A percentile compares a stretch with the other conserved stretches of the same genome.
phyloP scores from a whole-genome alignment of 2,797 vertebrate genomes.

The Parambassis ranga region DNA sequence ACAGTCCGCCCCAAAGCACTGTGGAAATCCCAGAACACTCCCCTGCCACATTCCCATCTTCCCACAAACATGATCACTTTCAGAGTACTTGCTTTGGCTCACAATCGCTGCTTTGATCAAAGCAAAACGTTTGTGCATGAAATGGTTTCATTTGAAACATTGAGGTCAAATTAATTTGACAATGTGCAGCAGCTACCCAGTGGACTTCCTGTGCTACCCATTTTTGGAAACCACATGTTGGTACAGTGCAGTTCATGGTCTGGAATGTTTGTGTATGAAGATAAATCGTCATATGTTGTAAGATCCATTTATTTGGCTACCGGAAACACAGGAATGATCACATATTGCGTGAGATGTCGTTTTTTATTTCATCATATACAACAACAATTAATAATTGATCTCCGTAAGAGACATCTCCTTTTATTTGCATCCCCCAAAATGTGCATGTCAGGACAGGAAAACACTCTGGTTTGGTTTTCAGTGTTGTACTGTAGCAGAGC shows the following conservation, averaged over 20 bases:
- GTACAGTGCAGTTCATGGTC: neutral
- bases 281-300: neutral
- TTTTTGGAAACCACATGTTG: slow-evolving; percentile 35
- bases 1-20: slow-evolving; percentile 12
- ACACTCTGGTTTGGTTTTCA: slow-evolving; percentile 2
- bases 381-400: too few species aligned
- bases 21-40: slow-evolving; percentile 51
- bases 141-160: slow-evolving; percentile 34
- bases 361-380: too few species aligned
- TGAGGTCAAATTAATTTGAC: slow-evolving; percentile 48
- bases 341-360: too few species aligned
- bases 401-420: neutral
- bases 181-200: slow-evolving; percentile 9
- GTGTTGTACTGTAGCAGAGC: neutral
- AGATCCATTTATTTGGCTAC: slow-evolving; percentile 8
- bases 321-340: neutral
- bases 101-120: slow-evolving; percentile 65
- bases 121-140: slow-evolving; percentile 54
- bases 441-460: neutral
- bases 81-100: slow-evolving; percentile 65
- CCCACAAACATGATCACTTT: slow-evolving; percentile 48
- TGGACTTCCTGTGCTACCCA: slow-evolving; percentile 5
- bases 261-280: neutral
- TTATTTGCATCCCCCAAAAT: neutral
- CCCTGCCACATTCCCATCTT: slow-evolving; percentile 30